phyloP scores from a whole-genome alignment of 1,140 invertebrate species.

The Tetraneura akinire region DNA sequence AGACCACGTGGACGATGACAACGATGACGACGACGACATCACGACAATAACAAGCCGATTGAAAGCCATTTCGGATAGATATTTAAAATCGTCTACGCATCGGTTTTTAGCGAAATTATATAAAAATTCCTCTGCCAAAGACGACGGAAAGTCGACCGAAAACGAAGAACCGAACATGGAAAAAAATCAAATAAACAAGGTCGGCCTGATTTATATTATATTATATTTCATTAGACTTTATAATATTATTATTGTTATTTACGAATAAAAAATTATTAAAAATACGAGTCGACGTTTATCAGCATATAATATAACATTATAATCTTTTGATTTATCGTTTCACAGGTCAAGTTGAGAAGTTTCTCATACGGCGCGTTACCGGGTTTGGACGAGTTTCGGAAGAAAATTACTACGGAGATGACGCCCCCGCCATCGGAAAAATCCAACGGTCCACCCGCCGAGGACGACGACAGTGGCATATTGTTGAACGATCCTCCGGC shows the following conservation, averaged over 20 bases:
- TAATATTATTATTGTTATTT: no score
- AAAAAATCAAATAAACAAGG: slow-evolving; percentile 23
- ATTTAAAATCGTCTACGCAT: slow-evolving; percentile 69
- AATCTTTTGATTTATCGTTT: no score
- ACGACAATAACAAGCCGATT: slow-evolving; percentile 60
- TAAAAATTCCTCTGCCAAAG: slow-evolving; percentile 58
- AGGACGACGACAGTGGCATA: slow-evolving; percentile 76
- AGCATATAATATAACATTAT: no score
- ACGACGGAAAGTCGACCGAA: neutral
- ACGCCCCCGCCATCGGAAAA: no score
- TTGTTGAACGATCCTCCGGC: slow-evolving; percentile 60
- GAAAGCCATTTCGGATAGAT: slow-evolving; percentile 70
- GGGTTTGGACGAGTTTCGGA: slow-evolving; percentile 71
- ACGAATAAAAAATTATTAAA: no score
- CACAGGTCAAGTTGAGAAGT: slow-evolving; percentile 68
- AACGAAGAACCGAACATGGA: neutral
- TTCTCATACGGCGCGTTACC: slow-evolving; percentile 76
- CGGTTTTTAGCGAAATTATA: slow-evolving; percentile 71
- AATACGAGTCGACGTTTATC: no score
- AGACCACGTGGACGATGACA: neutral
- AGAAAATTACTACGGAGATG: slow-evolving; percentile 14
- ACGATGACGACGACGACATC: neutral
- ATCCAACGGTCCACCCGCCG: slow-evolving; percentile 57
- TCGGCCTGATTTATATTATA: neutral
- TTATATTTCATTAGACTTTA: neutral